Evolutionary conservation across 1,140 invertebrate species (phyloP).

Genomic region (Drosophila yakuba): DNA sequence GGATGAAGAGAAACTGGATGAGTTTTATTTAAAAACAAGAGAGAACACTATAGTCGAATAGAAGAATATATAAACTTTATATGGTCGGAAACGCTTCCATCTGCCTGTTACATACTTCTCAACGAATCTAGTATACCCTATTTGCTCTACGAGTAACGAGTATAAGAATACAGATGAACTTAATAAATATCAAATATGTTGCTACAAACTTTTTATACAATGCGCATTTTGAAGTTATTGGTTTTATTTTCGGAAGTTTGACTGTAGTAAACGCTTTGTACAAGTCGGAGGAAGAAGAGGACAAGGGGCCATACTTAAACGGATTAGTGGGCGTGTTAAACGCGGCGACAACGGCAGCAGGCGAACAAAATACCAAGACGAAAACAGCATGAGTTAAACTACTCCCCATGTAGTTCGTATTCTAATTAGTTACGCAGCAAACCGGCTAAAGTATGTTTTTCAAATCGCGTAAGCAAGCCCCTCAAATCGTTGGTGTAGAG

Average conservation of each 20-base stretch:
- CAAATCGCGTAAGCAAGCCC: conserved; percentile 29
- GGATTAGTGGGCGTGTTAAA: conserved; percentile 47
- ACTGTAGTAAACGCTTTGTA: conserved; percentile 10
- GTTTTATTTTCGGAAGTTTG: neutral
- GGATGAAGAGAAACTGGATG: neutral
- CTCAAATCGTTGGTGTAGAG: conserved; percentile 7
- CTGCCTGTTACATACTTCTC: no score
- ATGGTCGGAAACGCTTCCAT: no score
- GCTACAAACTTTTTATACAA: no score
- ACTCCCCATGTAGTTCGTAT: conserved; percentile 20
- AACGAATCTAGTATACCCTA: no score
- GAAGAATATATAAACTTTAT: no score
- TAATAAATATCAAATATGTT: no score
- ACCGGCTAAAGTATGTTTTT: conserved; percentile 42
- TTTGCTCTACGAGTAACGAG: no score
- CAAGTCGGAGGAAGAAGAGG: neutral
- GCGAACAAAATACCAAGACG: conserved; percentile 1
- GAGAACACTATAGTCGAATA: no score
- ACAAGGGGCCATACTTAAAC: conserved; percentile 30
- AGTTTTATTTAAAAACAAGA: no score
- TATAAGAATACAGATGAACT: no score
- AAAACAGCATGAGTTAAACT: conserved; percentile 6
- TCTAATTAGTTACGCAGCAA: conserved; percentile 45
- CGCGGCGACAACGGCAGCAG: conserved; percentile 13
- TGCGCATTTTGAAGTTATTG: neutral